Conservation (phyloP, 2,113 vertebrate genomes). For the Microcebus griseorufus region DNA sequence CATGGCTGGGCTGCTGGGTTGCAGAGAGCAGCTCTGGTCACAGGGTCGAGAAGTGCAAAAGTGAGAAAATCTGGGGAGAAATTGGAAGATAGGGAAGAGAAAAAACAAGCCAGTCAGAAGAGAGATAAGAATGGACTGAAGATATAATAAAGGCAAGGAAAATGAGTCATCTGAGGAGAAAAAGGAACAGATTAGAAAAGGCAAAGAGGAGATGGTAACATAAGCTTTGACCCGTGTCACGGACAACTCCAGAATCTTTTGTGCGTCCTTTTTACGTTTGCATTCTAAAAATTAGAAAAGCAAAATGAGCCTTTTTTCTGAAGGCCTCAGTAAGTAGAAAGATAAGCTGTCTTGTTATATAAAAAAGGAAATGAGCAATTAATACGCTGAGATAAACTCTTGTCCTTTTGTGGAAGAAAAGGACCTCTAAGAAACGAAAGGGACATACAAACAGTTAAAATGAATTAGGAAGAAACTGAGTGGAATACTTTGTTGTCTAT, state of each 20-base stretch:
- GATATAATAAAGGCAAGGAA: background rate
- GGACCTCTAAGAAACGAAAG: slow-evolving; percentile 35
- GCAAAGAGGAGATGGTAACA: background rate
- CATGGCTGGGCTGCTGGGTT: background rate
- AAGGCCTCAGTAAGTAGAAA: slow-evolving; percentile 16
- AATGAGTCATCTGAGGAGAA: background rate
- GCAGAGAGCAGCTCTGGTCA: background rate
- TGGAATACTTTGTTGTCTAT: slow-evolving; percentile 25
- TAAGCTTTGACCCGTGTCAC: background rate
- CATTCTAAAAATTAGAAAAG: background rate
- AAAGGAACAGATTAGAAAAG: background rate
- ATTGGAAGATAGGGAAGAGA: background rate
- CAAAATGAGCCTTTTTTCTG: background rate
- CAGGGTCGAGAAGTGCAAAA: background rate
- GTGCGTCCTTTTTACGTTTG: background rate
- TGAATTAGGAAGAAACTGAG: background rate
- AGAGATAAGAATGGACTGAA: background rate
- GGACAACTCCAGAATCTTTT: slow-evolving; percentile 10
- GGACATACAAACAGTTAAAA: background rate
- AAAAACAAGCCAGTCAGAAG: background rate
- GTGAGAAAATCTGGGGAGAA: background rate
- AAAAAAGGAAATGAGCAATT: slow-evolving; percentile 35
- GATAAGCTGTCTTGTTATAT: slow-evolving; percentile 12
- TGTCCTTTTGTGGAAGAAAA: slow-evolving; percentile 37
- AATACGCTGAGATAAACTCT: background rate